Base-by-base conservation (phyloP, 1,140 invertebrate genomes). In the Monochamus saltuarius region DNA sequence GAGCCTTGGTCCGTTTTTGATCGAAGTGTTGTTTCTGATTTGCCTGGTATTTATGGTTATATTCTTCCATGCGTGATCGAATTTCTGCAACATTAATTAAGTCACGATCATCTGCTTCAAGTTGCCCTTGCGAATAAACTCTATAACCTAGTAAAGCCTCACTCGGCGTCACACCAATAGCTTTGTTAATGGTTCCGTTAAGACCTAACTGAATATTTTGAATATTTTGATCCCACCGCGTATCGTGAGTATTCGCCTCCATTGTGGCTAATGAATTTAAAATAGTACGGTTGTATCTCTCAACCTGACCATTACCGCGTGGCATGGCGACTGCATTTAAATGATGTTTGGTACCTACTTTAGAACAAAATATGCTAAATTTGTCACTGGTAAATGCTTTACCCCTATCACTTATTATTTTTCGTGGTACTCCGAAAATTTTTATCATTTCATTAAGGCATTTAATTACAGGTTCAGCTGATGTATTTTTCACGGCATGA, bases 221-320 rank as follows among this genome's bases (percentile, higher is more conserved):
- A 11, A 65, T 34, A 55, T 65, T 65, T 13, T 53, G 13, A 38
- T 65, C 59, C 56, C 61, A 63, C 8, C 19, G 2, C 10, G 59
- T 36, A 45, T 63, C 42, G 4, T 53, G 34, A 0, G 37, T 7
- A 36, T 57, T 40, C 9, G 59, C 54, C 1, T 47, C 58, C 58
- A 64, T 64, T 39, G 58, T 68, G 1, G 65, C 53, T 11, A 71
- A 13, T 52, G 64, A 65, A 17, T 68, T 56, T 19, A 55, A 51
- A n/a, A 70, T 35, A 1, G 53, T 57, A 9, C n/a, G 11, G 46
- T 73, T 72, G 9, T 65, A 59, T 19, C 68, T 16, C 52, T 74
- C 69, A 0, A 72, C 59, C 49, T 72, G 68, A 0, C 64, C 71
- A 37, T 73, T 74, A 1, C 59, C 68, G 14, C 68, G 52, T 10